Percentiles rank a stretch among this genome's conserved stretches.
These are phyloP conservation scores for Battus philenor DNA, from an alignment of 1,140 invertebrate species.

Conservation along the genomic window DNA sequence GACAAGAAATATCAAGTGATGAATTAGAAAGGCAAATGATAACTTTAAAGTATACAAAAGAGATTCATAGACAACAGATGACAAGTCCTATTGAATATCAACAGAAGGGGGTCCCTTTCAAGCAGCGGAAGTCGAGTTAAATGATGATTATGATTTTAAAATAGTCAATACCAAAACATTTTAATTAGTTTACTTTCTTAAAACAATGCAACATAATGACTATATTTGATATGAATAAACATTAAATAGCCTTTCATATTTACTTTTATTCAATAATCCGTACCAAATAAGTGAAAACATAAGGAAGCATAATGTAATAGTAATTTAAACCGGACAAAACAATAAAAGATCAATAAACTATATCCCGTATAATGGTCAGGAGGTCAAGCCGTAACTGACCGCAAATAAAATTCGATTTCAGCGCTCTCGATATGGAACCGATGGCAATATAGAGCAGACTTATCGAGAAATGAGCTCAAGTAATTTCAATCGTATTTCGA, in stretches of 20 bases:
- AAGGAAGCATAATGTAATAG: conserved; percentile 2
- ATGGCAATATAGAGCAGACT: conserved; percentile 12
- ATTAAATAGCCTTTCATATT: not conserved
- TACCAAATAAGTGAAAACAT: conserved; percentile 9
- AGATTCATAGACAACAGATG: too few relatives aligned
- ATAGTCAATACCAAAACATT: not conserved
- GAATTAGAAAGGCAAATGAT: too few relatives aligned
- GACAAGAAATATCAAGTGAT: too few relatives aligned
- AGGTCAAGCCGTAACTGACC: conserved; percentile 24
- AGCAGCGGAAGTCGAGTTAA: too few relatives aligned
- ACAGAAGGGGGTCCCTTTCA: too few relatives aligned
- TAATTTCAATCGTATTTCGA: conserved; percentile 13
- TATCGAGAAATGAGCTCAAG: conserved; percentile 5
- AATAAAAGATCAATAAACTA: conserved; percentile 13
- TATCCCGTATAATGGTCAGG: conserved; percentile 17
- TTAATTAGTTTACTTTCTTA: not conserved
- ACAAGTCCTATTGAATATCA: too few relatives aligned
- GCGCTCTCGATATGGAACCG: conserved; percentile 15
- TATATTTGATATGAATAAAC: not conserved
- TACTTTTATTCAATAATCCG: not conserved
- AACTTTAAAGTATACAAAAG: too few relatives aligned
- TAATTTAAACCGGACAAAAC: conserved; percentile 15
- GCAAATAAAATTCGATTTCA: conserved; percentile 26
- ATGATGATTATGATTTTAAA: too few relatives aligned
- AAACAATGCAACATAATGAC: not conserved